Conservation (phyloP, 2,113 vertebrate genomes). For the Paradoxurus hermaphroditus region DNA sequence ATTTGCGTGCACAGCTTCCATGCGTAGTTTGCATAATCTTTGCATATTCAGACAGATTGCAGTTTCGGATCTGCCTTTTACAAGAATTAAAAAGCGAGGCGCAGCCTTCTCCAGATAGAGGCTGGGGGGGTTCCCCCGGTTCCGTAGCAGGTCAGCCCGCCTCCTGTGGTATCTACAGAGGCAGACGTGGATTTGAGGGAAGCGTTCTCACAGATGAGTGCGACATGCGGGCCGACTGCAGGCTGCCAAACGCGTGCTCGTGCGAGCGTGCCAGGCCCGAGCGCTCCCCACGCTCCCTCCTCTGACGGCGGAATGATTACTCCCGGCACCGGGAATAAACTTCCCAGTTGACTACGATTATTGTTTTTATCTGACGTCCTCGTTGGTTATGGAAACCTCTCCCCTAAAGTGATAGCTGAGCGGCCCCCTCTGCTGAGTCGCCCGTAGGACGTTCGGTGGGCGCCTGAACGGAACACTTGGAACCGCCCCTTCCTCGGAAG, state of each 20-base stretch:
- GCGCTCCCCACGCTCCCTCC: background rate
- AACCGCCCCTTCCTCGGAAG: accelerated
- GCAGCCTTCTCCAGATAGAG: background rate
- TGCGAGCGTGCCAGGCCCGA: background rate
- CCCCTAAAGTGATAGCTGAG: background rate
- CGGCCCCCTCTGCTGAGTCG: background rate
- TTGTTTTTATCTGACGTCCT: background rate
- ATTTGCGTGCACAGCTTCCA: background rate
- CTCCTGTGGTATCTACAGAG: background rate
- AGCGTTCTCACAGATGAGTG: conserved; percentile 38
- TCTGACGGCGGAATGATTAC: background rate
- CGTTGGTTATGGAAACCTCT: background rate
- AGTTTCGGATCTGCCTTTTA: background rate
- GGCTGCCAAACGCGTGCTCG: background rate
- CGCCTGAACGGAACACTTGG: accelerated
- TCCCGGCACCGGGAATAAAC: background rate
- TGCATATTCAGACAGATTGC: background rate
- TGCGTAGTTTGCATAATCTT: background rate
- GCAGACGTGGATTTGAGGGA: background rate
- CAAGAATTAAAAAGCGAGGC: background rate
- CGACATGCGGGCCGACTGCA: conserved; percentile 24
- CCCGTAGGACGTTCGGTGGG: accelerated
- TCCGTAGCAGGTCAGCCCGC: accelerated
- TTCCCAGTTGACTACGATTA: background rate
- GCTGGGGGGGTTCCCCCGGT: background rate